Conservation (phyloP, 2,797 vertebrate genomes). For the Chelonia mydas region DNA sequence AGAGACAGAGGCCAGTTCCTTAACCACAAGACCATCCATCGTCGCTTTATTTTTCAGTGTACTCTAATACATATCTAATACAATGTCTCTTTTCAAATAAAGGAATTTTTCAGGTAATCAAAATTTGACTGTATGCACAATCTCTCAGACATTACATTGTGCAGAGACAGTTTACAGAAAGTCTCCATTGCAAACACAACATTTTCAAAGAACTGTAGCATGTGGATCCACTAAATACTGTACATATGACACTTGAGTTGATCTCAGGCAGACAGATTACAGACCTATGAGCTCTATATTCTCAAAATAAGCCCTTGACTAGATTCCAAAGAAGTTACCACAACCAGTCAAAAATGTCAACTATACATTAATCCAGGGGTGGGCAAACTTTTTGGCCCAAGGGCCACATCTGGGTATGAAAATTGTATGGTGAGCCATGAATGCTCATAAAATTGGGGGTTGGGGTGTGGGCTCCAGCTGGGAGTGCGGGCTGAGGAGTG, state of each 20-base stretch:
- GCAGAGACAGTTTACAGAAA: not conserved
- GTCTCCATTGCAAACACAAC: not conserved
- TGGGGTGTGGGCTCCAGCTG: too few species aligned
- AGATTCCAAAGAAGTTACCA: not conserved
- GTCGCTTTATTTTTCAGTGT: not conserved
- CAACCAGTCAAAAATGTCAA: not conserved
- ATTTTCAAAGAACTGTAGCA: not conserved
- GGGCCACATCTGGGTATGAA: not conserved
- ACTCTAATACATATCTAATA: not conserved
- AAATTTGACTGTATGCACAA: rapidly evolving
- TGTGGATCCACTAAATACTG: not conserved
- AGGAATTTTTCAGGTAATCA: not conserved
- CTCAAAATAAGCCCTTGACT: not conserved
- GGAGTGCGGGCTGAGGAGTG: too few species aligned
- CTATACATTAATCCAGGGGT: not conserved
- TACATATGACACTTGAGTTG: not conserved
- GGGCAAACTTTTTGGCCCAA: too few species aligned
- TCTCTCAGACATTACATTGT: not conserved
- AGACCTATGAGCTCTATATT: not conserved
- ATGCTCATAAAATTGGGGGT: too few species aligned
- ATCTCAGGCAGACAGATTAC: rapidly evolving
- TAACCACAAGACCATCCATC: not conserved
- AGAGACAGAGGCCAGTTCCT: not conserved
- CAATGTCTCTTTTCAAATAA: not conserved
- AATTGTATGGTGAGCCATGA: too few species aligned